Evolutionary conservation across 92 coral and sea anemone genomes (phyloP).

Genomic region (Pocillopora grandis): DNA sequence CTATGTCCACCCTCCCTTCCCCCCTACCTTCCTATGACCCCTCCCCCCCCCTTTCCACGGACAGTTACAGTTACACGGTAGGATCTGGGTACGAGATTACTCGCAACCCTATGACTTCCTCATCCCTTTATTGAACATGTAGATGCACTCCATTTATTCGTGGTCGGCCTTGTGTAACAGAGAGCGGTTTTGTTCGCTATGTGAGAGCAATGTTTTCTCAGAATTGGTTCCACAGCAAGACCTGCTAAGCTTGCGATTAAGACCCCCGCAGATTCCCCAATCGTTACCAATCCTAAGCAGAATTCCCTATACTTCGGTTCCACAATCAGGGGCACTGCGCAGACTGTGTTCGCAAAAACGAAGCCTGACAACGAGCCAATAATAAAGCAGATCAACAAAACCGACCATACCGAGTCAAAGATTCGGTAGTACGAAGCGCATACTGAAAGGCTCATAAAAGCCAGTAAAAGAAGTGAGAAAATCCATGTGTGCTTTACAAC

Average conservation of each 20-base stretch:
- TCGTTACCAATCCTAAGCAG: conserved; percentile 71
- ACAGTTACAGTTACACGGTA: no score
- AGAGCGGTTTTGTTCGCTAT: conserved; percentile 15
- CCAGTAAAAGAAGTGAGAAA: conserved; percentile 47
- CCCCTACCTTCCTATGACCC: no score
- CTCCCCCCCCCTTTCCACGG: no score
- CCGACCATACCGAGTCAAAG: conserved; percentile 53
- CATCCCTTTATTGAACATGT: conserved; percentile 46
- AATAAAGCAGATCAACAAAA: conserved; percentile 59
- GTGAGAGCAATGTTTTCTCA: conserved; percentile 64
- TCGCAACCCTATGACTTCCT: neutral
- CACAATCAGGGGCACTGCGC: conserved; percentile 59
- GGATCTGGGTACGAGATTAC: neutral
- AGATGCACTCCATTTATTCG: conserved; percentile 62
- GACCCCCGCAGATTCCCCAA: conserved; percentile 68
- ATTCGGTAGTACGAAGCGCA: conserved; percentile 80
- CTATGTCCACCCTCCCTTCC: no score
- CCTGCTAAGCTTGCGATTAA: conserved; percentile 74
- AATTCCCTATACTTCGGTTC: conserved; percentile 84
- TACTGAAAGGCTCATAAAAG: conserved; percentile 49
- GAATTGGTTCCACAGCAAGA: conserved; percentile 70
- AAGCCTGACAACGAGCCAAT: conserved; percentile 73
- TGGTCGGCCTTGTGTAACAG: conserved; percentile 69
- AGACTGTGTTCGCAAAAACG: conserved; percentile 74
- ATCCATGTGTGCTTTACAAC: conserved; percentile 77